phyloP scores from a whole-genome alignment of 2,113 vertebrate species.

The Etheostoma spectabile region DNA sequence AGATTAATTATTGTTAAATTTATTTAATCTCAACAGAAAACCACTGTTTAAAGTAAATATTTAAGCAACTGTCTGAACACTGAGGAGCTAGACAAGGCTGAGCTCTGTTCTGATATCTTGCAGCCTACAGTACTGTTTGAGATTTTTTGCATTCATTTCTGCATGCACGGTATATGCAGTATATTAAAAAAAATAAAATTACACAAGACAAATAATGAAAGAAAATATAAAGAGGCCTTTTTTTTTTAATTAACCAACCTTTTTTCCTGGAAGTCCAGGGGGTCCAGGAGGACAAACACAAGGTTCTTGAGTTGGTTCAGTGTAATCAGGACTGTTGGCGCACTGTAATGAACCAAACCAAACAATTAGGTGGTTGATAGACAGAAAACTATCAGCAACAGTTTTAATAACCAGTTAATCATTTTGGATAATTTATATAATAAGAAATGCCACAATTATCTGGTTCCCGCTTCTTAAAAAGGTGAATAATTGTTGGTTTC shows the following conservation, averaged over 20 bases:
- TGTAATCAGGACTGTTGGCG: conserved; percentile 88
- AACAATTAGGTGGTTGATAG: not conserved
- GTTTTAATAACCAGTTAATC: not conserved
- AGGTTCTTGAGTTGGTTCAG: conserved; percentile 87
- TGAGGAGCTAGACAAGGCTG: not conserved
- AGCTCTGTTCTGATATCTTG: not conserved
- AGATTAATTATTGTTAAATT: conserved; percentile 17
- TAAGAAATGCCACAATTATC: not conserved
- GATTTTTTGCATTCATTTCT: not conserved
- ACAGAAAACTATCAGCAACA: not conserved
- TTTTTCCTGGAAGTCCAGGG: conserved; percentile 89
- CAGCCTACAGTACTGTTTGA: not conserved
- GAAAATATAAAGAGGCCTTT: not conserved
- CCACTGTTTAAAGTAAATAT: conserved; percentile 44
- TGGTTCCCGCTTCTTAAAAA: not conserved
- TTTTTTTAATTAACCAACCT: conserved; percentile 73
- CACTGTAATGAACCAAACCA: conserved; percentile 83
- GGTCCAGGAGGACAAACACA: conserved; percentile 92
- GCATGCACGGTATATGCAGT: not conserved
- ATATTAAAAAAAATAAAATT: not conserved
- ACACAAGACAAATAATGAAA: conserved; percentile 1
- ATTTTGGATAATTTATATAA: too few species aligned
- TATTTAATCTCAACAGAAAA: conserved; percentile 11
- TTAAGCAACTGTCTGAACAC: conserved; percentile 22
- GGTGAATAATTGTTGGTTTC: not conserved